Percentiles rank a stretch among this genome's conserved stretches.
These are phyloP conservation scores for Drosophila guanche DNA, from an alignment of 1,140 invertebrate species.

Conservation along the genomic window DNA sequence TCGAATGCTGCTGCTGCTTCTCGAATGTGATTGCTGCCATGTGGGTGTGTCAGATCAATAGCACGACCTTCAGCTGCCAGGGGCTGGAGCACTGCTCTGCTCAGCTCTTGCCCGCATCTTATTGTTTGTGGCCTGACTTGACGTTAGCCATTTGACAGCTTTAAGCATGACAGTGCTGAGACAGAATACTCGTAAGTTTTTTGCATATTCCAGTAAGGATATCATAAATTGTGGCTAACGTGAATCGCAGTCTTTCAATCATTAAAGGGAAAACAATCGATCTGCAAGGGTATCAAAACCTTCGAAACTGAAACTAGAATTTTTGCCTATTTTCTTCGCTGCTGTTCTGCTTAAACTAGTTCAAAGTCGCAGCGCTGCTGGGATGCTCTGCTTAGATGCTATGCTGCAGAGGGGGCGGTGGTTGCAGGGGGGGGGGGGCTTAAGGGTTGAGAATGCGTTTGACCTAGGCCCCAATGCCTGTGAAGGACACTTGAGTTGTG, in stretches of 20 bases:
- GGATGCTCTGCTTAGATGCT: neutral
- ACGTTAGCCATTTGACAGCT: slow-evolving; percentile 75
- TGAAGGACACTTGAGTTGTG: slow-evolving; percentile 76
- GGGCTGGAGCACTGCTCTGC: neutral
- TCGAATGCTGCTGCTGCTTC: neutral
- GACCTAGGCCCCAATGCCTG: slow-evolving; percentile 77
- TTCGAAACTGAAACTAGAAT: no score
- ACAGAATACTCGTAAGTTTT: neutral
- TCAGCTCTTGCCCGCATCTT: neutral
- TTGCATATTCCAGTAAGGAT: no score
- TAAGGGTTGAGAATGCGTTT: slow-evolving; percentile 48
- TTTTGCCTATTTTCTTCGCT: neutral
- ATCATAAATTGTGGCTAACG: no score
- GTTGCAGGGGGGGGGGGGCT: slow-evolving; percentile 1
- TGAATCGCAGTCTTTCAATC: no score
- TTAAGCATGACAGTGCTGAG: slow-evolving; percentile 34
- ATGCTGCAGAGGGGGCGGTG: neutral
- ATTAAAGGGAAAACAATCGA: no score
- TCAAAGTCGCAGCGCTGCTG: slow-evolving; percentile 52
- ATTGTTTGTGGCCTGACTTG: slow-evolving; percentile 15
- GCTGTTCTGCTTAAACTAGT: slow-evolving; percentile 50
- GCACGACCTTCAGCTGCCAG: slow-evolving; percentile 56
- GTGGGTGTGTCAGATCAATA: slow-evolving; percentile 75
- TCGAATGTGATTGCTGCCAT: slow-evolving; percentile 7
- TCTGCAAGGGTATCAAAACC: no score